Evolutionary conservation across 2,888 invertebrate genomes (phyloP).

Genomic region (Junonia oenone): DNA sequence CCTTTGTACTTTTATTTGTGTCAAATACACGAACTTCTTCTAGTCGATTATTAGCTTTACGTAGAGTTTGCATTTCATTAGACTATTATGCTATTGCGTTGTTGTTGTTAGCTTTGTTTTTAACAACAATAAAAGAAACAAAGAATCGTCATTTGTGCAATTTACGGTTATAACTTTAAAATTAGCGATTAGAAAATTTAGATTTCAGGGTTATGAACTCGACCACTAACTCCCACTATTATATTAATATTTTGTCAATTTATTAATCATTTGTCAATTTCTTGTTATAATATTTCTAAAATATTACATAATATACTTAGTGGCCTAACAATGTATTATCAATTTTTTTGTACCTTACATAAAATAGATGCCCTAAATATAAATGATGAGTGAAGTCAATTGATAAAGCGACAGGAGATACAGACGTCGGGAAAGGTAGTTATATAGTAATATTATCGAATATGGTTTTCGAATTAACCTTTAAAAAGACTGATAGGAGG

Average conservation of each 20-base stretch:
- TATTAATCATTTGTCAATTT: conserved; percentile 44
- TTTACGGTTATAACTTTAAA: neutral
- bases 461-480: conserved; percentile 24
- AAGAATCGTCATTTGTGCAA: conserved; percentile 1
- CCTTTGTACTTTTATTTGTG: neutral
- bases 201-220: conserved; percentile 12
- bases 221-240: neutral
- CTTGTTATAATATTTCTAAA: conserved; percentile 19
- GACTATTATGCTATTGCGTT: neutral
- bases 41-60: conserved; percentile 1
- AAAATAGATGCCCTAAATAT: conserved; percentile 3
- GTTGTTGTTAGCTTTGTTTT: neutral
- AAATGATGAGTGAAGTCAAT: conserved; percentile 19
- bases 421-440: conserved; percentile 5
- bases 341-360: neutral
- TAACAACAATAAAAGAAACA: too few species aligned
- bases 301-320: conserved; percentile 18
- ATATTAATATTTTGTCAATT: conserved; percentile 38
- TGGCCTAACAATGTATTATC: conserved; percentile 1
- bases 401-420: conserved; percentile 1
- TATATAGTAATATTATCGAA: conserved; percentile 12
- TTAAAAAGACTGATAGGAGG: conserved; percentile 45
- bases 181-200: neutral
- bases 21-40: neutral
- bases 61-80: neutral